Percentiles rank a stretch among this genome's conserved stretches.
Evolutionary conservation across 2,113 vertebrate species (phyloP).

Genomic region (Microcebus tavaratra): DNA sequence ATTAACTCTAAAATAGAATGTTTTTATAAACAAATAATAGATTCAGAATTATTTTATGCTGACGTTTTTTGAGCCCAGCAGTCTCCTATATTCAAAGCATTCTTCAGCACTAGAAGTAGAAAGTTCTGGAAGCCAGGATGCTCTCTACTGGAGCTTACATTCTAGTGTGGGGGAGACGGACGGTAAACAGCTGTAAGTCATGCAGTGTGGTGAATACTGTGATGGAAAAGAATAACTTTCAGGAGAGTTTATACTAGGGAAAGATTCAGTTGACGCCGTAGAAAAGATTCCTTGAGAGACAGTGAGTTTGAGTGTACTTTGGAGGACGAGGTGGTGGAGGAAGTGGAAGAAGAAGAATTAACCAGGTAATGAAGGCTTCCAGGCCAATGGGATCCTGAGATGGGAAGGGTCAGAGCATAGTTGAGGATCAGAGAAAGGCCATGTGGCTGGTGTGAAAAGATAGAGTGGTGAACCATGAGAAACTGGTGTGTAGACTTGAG

Average conservation of each 20-base stretch:
- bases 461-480: not conserved
- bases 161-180: not conserved
- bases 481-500: not conserved
- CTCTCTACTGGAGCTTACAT: not conserved
- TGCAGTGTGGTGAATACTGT: not conserved
- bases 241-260: not conserved
- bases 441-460: not conserved
- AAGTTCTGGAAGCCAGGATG: not conserved
- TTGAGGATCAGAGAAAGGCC: not conserved
- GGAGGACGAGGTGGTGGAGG: not conserved
- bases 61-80: not conserved
- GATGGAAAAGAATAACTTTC: not conserved
- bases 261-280: not conserved
- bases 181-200: not conserved
- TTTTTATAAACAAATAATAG: slow-evolving; percentile 23
- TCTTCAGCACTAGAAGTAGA: not conserved
- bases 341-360: not conserved
- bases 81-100: not conserved
- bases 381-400: not conserved
- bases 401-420: not conserved
- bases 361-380: not conserved
- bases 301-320: not conserved
- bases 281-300: not conserved
- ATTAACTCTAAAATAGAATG: not conserved
- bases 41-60: not conserved